Conservation (phyloP, 1,140 invertebrate species). For the Drosophila punjabiensis region DNA sequence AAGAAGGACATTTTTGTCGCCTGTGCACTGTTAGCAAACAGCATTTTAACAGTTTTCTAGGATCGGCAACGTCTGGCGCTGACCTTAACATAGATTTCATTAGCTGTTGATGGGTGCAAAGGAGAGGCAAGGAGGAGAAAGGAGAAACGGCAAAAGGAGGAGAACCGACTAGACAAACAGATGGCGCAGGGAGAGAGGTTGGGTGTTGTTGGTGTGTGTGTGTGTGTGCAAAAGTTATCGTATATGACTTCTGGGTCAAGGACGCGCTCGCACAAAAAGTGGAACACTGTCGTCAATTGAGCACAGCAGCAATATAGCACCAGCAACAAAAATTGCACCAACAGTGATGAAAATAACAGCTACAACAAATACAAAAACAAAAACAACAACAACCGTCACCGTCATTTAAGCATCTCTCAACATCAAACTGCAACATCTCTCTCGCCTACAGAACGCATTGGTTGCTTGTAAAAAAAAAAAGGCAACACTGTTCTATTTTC, state of each 20-base stretch:
- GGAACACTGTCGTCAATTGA: constrained; percentile 39
- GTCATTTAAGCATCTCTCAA: constrained; percentile 27
- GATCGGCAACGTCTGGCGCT: constrained; percentile 10
- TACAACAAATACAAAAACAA: background rate
- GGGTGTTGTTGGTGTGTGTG: background rate
- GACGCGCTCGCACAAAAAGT: constrained; percentile 41
- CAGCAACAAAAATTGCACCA: constrained; percentile 13
- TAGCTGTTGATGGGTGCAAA: background rate
- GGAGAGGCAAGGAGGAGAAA: background rate
- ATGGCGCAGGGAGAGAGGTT: background rate
- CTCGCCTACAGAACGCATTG: background rate
- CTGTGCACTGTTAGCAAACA: constrained; percentile 27
- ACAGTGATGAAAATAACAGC: constrained; percentile 17
- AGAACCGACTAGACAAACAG: constrained; percentile 8
- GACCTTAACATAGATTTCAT: constrained; percentile 43
- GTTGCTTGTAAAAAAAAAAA: constrained; percentile 23
- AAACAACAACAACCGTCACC: constrained; percentile 5
- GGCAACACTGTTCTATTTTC: constrained; percentile 47
- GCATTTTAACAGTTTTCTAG: constrained; percentile 24
- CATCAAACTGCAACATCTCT: constrained; percentile 27
- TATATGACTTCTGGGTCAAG: constrained; percentile 52
- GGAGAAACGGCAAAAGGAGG: constrained; percentile 1
- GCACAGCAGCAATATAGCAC: constrained; percentile 4
- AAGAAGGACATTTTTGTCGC: constrained; percentile 7
- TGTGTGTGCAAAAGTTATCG: constrained; percentile 11